A percentile compares a stretch with the other conserved stretches of the same genome.
Evolutionary conservation across 1,140 invertebrate species (phyloP).

Genomic region (Zaprionus taronus): DNA sequence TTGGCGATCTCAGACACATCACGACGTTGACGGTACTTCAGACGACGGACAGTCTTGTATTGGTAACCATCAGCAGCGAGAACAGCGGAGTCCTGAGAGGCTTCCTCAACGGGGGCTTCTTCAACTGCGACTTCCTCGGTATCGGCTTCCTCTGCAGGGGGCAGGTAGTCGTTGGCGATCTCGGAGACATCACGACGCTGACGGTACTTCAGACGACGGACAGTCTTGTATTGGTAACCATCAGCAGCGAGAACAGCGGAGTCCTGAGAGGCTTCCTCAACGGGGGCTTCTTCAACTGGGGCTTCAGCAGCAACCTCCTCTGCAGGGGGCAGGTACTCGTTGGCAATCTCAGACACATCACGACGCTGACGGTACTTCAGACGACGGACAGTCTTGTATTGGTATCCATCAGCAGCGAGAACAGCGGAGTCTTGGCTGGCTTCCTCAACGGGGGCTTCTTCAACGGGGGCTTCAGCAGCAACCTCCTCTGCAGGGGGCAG

Average conservation of each 20-base stretch:
- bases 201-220: slow-evolving; percentile 61
- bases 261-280: slow-evolving; percentile 37
- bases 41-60: slow-evolving; percentile 68
- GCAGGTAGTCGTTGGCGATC: slow-evolving; percentile 60
- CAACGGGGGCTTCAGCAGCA: slow-evolving; percentile 19
- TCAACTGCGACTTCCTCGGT: slow-evolving; percentile 20
- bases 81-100: slow-evolving; percentile 47
- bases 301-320: slow-evolving; percentile 44
- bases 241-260: slow-evolving; percentile 57
- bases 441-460: slow-evolving; percentile 38
- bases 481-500: slow-evolving; percentile 48
- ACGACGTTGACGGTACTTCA: slow-evolving; percentile 64
- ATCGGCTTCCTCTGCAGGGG: slow-evolving; percentile 48
- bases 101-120: slow-evolving; percentile 32
- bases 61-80: slow-evolving; percentile 58
- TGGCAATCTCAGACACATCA: slow-evolving; percentile 64
- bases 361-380: slow-evolving; percentile 69
- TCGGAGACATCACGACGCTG: slow-evolving; percentile 71
- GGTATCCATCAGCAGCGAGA: slow-evolving; percentile 60
- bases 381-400: slow-evolving; percentile 71
- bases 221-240: slow-evolving; percentile 69
- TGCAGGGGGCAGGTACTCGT: slow-evolving; percentile 56
- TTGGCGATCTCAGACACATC: slow-evolving; percentile 63
- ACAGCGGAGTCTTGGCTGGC: slow-evolving; percentile 51
- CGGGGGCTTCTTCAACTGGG: slow-evolving; percentile 27